Evolutionary conservation across 30 jellyfish, hydroid and myxozoan species (phyloP), one percentile per base, ranked within the genome.

Genomic region (Turritopsis dohrnii): DNA sequence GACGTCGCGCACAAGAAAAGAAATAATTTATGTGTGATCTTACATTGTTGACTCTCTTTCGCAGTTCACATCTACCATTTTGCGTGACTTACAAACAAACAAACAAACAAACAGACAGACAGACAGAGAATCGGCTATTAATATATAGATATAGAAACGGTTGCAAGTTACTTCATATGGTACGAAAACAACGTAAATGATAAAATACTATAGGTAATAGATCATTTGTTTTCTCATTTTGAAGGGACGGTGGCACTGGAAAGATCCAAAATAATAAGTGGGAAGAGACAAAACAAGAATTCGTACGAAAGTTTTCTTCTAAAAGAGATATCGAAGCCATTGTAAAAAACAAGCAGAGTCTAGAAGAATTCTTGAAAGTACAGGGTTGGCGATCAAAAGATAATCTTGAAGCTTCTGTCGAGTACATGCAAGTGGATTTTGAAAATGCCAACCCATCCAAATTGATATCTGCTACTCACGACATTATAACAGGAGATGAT

Each of bases 361-460:
- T 41, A 13, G 60, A 41, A 41, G 60, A 41, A 69, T 69, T 22
- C 9, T 69, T 69, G 60, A 41, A 41, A 41, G 9, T 41, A 5
- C 60, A 41, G 13, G 97, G 97, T 13, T 90, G 97, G 97, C 66
- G 75, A 25, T 71, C 89, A 0, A 25, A 20, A 0, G 69, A 93
- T 5, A 66, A 73, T 1, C 18, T 80, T 17, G 31, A 82, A 66
- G 76, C 80, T 27, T 86, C 97, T 28, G 26, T 81, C 21, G 95
- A 86, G 71, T 90, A 52, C 52, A 77, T 65, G 66, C 72, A 19
- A 21, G 71, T 74, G 52, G 96, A 90, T 53, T 83, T 86, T 66
- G 85, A 86, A 41, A 86, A 79, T 41, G 96, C 92, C 1, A 84
- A 66, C 21, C 71, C 95, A 7, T 85, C 97, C 25, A 65, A 72